Percentiles rank a stretch among this genome's conserved stretches.
Evolutionary conservation across 92 coral and sea anemone species (phyloP).

Genomic region (Paramuricea clavata): DNA sequence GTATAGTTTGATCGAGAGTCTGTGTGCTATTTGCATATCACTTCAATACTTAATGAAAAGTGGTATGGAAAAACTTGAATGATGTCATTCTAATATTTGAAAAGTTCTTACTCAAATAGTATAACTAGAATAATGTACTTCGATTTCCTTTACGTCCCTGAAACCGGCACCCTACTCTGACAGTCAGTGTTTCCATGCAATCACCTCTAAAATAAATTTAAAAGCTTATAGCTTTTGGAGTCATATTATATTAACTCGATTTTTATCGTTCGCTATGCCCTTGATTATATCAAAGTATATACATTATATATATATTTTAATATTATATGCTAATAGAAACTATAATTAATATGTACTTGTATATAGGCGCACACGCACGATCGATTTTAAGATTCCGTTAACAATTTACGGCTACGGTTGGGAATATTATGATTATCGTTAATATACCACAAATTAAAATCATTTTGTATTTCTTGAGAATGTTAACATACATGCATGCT

Average conservation of each 20-base stretch:
- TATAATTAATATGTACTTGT: not conserved
- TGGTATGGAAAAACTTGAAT: no score
- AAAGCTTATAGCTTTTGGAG: constrained; percentile 13
- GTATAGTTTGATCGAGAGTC: not conserved
- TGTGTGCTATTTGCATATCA: not conserved
- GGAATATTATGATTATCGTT: no score
- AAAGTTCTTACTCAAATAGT: no score
- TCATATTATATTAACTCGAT: constrained; percentile 31
- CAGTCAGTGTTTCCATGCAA: constrained; percentile 6
- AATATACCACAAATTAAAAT: no score
- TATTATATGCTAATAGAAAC: constrained; percentile 38
- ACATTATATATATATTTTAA: constrained; percentile 50
- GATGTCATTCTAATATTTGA: no score
- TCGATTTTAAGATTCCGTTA: not conserved
- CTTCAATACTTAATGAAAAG: no score
- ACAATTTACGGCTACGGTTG: not conserved
- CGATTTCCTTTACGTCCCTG: not conserved
- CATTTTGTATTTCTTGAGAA: no score
- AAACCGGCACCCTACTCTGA: not conserved
- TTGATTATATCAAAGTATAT: constrained; percentile 57
- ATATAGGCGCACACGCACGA: constrained; percentile 1
- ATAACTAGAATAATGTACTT: no score
- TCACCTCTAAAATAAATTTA: not conserved
- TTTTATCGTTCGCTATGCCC: constrained; percentile 41
- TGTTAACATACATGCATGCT: no score